Evolutionary conservation across 1,140 invertebrate species (phyloP), one percentile per base, ranked within the genome.

Genomic region (Drosophila pectinifera): DNA sequence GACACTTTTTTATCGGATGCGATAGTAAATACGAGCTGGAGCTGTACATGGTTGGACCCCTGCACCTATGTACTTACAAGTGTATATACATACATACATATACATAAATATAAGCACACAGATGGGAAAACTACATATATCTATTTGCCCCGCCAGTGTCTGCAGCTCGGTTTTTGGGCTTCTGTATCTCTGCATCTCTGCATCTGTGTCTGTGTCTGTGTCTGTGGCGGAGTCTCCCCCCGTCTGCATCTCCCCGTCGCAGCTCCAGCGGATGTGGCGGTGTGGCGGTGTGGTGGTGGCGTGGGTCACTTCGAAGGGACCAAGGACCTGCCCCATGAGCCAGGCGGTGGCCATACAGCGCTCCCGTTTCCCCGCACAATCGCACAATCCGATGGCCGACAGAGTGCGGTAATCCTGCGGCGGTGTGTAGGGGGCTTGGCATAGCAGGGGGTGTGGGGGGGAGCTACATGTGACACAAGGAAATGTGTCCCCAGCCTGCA

Each of bases 401-500:
- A 84, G 78, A 80, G 81, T 64, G 83, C 76, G 72, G 59, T 65
- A 45, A 64, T 53, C 78, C 26, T 31, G 31, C 6, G 36, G 43
- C 13, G 53, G 11, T 10, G 18, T 22, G 13, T 3, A 13, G 38
- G 8, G 62, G 24, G 18, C 22, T 2, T 22, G 31, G 55, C 46
- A 34, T 6, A 13, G 18, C 6, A 14, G 0, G 13, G 38, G 46
- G 36, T 6, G 14, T 11, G 49, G 11, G 49, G n/a, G n/a, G n/a
- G n/a, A n/a, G n/a, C n/a, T 41, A 22, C 53, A 59, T 78, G 82
- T 82, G 82, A 86, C 82, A 86, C 78, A 68, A 64, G 57, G 64
- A 84, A 86, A 88, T 86, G 57, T 86, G 83, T 86, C 83, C 49
- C 49, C 49, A 53, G 83, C 78, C 57, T 36, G 53, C 41, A 24